Evolutionary conservation across 1,140 invertebrate genomes (phyloP), one percentile per base, ranked within the genome.

Genomic region (Drosophila kikkawai): DNA sequence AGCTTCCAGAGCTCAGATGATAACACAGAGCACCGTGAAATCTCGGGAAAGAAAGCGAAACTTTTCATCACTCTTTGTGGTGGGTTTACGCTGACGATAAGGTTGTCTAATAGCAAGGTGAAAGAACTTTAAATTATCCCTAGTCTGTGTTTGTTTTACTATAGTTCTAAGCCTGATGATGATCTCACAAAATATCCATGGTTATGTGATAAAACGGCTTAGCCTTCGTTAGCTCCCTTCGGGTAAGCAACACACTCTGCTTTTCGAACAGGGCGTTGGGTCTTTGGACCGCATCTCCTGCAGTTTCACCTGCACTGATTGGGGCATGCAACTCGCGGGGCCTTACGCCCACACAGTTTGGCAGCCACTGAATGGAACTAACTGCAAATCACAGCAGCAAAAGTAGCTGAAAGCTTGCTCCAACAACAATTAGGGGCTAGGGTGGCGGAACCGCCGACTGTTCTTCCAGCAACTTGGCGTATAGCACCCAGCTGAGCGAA

Each of bases 401-500:
- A 71, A 67, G 36, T 41, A 73, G 67, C 53, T 70, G 57, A 84
- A 84, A 84, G 71, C 81, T 83, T 70, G 47, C 44, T 26, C 45
- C 45, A 48, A 48, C 45, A 48, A 48, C 45, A 61, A 45, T 34
- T 34, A 36, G 17, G 42, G 17, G 11, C 9, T 8, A 9, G 48
- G 29, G 48, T 12, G 48, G 29, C 19, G 19, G 34, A 5, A 37
- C 19, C 36, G 19, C 37, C 63, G 71, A 67, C 50, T 80, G 26
- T 12, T 50, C 36, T 82, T 82, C 80, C 80, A 82, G 69, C 75
- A 61, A 64, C 48, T 39, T 36, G n/a, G 8, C 58, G 13, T 63
- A 48, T 39, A 60, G 50, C 75, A 50, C 80, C 64, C 75, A 83
- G 80, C 80, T 83, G 80, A 84, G 82, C 47, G 59, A 39, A 85